Evolutionary conservation across 2,888 invertebrate genomes (phyloP), one percentile per base, ranked within the genome.

Genomic region (Dasypogon diadema): DNA sequence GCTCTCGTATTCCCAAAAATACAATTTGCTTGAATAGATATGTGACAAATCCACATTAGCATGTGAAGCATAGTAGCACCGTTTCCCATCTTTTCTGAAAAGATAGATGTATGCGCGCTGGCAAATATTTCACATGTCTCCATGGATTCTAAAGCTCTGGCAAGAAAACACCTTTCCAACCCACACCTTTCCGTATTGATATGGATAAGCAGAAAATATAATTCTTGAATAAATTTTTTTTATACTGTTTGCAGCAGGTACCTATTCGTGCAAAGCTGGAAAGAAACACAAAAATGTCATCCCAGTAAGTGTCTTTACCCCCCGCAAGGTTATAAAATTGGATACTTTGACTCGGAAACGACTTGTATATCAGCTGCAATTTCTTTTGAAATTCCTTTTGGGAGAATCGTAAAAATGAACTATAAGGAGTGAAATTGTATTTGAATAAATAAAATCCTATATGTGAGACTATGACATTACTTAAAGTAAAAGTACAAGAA

Each of bases 11-110:
- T 68, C 68, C 60, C 76, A 63, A 76, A 76, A 76, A 76, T 76
- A 76, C 76, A 76, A 76, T 76, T 76, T 73, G 73, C 63, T 54
- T 55, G 56, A 76, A 68, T 75, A 76, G 73, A 76, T 68, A 68
- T 73, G 73, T 76, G 76, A 76, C 73, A 76, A 76, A 76, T 73
- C 63, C 76, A 76, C 63, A 76, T 76, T 60, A 73, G 73, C 51
- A 76, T 55, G 42, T 56, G 72, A 54, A 60, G 58, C 70, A 75
- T 58, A 72, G 68, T 72, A 26, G 54, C 65, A 34, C 51, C 22
- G 68, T n/a, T 48, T 55, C 75, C 54, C 54, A 48, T 51, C 74
- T 37, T 22, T 51, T 24, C 5, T 63, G 21, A 18, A 14, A 24
- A 60, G 63, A 63, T 21, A 48, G 30, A 51, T 54, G 34, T 51